Evolutionary conservation across 2,797 vertebrate species (phyloP).

Genomic region (Malurus splendens): DNA sequence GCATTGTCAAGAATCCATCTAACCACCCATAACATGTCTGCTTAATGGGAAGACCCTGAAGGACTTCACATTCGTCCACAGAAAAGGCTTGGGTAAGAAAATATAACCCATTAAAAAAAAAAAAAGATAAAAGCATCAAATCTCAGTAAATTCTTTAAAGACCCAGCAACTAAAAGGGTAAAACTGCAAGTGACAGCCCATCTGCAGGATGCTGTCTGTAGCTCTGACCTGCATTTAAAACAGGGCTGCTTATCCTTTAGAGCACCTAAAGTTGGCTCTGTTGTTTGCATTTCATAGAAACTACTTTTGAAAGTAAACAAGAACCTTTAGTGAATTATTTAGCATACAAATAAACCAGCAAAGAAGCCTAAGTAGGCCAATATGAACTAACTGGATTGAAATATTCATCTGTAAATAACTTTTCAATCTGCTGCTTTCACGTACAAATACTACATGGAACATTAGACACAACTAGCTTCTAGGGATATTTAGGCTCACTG

Average conservation of each 20-base stretch:
- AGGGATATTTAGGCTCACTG: slow-evolving; percentile 82
- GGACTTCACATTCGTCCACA: neutral
- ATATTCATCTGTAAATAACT: slow-evolving; percentile 92
- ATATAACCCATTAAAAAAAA: neutral
- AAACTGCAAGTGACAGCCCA: slow-evolving; percentile 47
- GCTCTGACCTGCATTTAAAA: slow-evolving; percentile 71
- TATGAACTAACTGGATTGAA: slow-evolving; percentile 73
- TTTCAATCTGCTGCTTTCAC: slow-evolving; percentile 88
- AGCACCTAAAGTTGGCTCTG: slow-evolving; percentile 67
- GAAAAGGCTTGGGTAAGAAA: slow-evolving; percentile 35
- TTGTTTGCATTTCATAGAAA: slow-evolving; percentile 75
- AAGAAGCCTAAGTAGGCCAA: slow-evolving; percentile 72
- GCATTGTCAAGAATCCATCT: neutral
- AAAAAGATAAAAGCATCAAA: neutral
- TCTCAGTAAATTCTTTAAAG: slow-evolving; percentile 32
- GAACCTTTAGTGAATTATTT: slow-evolving; percentile 78
- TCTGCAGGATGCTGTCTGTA: slow-evolving; percentile 13
- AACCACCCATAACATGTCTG: neutral
- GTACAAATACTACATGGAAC: slow-evolving; percentile 93
- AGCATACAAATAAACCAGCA: slow-evolving; percentile 77
- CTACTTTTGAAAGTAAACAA: slow-evolving; percentile 73
- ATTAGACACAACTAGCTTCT: slow-evolving; percentile 89
- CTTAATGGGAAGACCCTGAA: neutral
- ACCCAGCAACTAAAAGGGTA: neutral
- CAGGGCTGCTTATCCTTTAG: slow-evolving; percentile 58